These are phyloP conservation scores for Tragelaphus imberbis DNA, from an alignment of 2,113 vertebrate species.

Conservation along the genomic window DNA sequence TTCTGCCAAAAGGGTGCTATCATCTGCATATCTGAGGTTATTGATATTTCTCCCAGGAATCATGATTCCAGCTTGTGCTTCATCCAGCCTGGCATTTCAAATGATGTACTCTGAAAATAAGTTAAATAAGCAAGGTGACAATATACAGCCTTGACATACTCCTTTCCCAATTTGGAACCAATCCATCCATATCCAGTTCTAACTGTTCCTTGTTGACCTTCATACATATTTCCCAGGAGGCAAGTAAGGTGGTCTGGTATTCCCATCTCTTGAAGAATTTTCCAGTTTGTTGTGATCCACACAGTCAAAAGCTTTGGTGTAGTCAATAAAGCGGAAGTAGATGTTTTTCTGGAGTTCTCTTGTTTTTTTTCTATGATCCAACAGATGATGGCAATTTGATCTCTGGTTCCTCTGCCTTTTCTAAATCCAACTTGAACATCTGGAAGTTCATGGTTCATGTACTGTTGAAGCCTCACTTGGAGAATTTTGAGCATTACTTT, in stretches of 20 bases:
- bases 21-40: background rate
- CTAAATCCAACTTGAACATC: background rate
- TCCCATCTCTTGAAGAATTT: background rate
- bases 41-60: background rate
- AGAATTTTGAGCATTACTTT: background rate
- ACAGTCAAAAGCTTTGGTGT: background rate
- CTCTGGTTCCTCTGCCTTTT: background rate
- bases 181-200: background rate
- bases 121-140: background rate
- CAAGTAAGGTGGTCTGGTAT: background rate
- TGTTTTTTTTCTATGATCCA: background rate
- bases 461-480: background rate
- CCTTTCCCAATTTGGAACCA: background rate
- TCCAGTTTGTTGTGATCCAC: background rate
- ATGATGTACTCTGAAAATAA: background rate
- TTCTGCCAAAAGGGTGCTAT: background rate
- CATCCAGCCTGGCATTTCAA: background rate
- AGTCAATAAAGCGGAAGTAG: background rate
- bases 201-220: background rate
- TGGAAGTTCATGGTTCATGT: background rate
- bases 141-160: background rate
- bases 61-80: background rate
- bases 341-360: background rate
- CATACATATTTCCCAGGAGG: background rate
- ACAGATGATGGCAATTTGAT: background rate